Percentiles rank a stretch among this genome's conserved stretches.
Evolutionary conservation across 2,888 invertebrate species (phyloP).

Genomic region (Oscheius sp.): DNA sequence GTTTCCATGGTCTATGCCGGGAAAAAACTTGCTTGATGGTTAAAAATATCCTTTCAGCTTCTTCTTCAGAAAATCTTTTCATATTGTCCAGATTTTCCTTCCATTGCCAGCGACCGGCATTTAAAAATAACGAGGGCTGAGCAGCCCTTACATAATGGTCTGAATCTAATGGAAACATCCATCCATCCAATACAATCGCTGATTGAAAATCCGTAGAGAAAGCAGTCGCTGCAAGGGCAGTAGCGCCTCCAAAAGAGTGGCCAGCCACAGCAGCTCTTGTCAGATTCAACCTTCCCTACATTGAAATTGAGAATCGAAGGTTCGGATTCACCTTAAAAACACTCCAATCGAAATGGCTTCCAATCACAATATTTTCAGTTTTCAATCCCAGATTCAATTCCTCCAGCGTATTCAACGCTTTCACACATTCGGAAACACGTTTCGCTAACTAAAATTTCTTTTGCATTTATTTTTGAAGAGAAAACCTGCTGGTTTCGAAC

Average conservation of each 20-base stretch:
- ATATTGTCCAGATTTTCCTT: constrained; percentile 74
- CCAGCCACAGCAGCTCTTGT: constrained; percentile 74
- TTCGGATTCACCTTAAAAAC: too few species aligned
- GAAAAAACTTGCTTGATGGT: constrained; percentile 41
- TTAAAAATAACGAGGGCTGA: constrained; percentile 76
- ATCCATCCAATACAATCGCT: constrained; percentile 75
- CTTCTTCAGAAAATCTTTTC: constrained; percentile 53
- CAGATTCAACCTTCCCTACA: constrained; percentile 57
- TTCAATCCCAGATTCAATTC: constrained; percentile 70
- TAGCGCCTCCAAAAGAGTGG: constrained; percentile 79
- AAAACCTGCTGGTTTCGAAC: constrained; percentile 71
- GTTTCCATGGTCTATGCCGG: background rate
- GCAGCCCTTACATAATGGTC: constrained; percentile 72
- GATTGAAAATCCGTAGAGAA: constrained; percentile 71
- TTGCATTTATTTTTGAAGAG: background rate
- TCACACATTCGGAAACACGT: constrained; percentile 71
- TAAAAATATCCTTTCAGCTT: constrained; percentile 38
- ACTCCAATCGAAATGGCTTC: constrained; percentile 70
- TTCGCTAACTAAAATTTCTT: constrained; percentile 67
- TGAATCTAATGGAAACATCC: constrained; percentile 76
- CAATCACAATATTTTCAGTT: constrained; percentile 63
- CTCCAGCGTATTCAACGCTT: constrained; percentile 70
- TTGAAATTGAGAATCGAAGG: too few species aligned
- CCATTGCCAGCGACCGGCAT: constrained; percentile 76
- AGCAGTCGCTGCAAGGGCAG: constrained; percentile 75